Base-by-base conservation (phyloP, 1,140 invertebrate genomes). In the Lepidostoma basale region DNA sequence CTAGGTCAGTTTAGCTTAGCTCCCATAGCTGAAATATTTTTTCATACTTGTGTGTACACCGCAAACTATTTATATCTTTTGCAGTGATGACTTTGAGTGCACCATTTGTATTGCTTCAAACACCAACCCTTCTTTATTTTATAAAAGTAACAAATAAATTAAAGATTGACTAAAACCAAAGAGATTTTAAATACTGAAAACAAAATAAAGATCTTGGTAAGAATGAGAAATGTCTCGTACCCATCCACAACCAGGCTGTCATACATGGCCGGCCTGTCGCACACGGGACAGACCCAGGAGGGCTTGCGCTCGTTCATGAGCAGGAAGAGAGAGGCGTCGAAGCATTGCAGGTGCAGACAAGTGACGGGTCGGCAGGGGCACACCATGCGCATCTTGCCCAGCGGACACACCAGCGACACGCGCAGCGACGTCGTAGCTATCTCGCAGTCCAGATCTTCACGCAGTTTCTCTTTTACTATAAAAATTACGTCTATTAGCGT, bases 271-370 rank as follows among this genome's bases (percentile, higher is more conserved):
- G 88, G 80, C 77, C 92, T 95, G 79, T 97, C 93, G 83, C 96
- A 98, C 12, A 98, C 94, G 2, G 95, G 95, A 86, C 96, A 98
- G 67, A 90, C 91, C 96, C 96, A 98, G 1, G 93, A 96, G 14
- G 96, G 93, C 77, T 96, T 97, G 39, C 93, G 88, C 79, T 98
- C 96, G 79, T 98, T 98, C 95, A 98, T 98, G 86, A 93, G 92
- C 45, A 98, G 81, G 79, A 91, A 97, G 20, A 95, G 82, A 1
- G 87, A 89, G 0, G 95, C 94, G 83, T 98, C 96, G 75, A 98
- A 98, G 81, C 95, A 98, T 76, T 98, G 96, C 33, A 98, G 83
- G 85, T 98, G 96, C 18, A 87, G 87, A 78, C 96, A 98, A 0
- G 92, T 93, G 3, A 87, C 88, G 3, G 94, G 67, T 2, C 94